Conservation (phyloP, 2,888 invertebrate genomes). For the Cylindroiulus punctatus region DNA sequence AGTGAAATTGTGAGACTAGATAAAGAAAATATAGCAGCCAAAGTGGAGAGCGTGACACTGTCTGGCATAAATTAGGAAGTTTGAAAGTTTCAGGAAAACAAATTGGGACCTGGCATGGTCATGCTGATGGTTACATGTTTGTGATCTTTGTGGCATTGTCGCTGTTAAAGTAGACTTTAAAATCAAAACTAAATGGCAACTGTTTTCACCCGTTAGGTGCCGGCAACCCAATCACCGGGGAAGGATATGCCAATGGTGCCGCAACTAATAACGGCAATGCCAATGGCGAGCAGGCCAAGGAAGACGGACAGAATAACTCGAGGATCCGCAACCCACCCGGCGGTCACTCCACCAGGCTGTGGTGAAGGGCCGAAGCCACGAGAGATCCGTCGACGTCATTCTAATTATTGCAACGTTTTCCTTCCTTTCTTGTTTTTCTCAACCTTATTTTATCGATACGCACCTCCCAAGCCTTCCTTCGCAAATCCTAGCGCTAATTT, state of each 20-base stretch:
- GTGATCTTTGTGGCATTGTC: no score
- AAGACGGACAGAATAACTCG: conserved; percentile 26
- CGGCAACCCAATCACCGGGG: conserved; percentile 55
- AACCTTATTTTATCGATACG: neutral
- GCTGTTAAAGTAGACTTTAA: neutral
- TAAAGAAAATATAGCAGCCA: no score
- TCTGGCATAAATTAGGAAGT: no score
- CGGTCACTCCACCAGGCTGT: conserved; percentile 53
- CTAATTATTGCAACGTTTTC: conserved; percentile 15
- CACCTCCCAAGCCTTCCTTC: neutral
- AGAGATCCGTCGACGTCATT: neutral
- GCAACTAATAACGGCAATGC: neutral
- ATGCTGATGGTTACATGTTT: no score
- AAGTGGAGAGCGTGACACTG: no score
- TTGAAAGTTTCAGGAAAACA: no score
- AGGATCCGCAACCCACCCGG: conserved; percentile 53
- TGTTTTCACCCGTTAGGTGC: neutral
- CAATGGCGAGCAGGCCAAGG: conserved; percentile 37
- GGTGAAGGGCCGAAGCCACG: conserved; percentile 2
- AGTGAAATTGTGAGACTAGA: no score
- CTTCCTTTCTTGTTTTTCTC: neutral
- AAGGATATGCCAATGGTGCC: conserved; percentile 54
- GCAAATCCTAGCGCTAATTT: neutral
- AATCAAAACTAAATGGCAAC: neutral
- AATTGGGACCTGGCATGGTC: no score